Percentiles rank a stretch among this genome's conserved stretches.
These are phyloP conservation scores for Nesoenas mayeri DNA, from an alignment of 2,113 vertebrate genomes.

Conservation along the genomic window DNA sequence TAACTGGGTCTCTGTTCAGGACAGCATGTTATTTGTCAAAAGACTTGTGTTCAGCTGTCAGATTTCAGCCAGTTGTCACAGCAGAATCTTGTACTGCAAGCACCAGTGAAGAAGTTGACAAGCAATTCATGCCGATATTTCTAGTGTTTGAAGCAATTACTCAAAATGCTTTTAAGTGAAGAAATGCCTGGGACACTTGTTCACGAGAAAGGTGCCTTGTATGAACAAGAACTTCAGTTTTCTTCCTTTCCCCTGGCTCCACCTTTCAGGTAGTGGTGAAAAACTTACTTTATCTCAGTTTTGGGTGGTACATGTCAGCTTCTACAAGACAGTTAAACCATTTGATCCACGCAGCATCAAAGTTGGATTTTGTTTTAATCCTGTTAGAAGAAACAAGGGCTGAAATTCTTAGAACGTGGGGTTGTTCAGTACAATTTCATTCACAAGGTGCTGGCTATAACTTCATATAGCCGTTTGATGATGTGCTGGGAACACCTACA, in stretches of 20 bases:
- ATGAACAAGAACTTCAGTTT: not conserved
- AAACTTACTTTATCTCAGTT: not conserved
- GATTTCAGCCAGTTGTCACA: not conserved
- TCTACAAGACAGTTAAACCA: not conserved
- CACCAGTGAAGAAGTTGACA: not conserved
- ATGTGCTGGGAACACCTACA: not conserved
- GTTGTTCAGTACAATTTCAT: not conserved
- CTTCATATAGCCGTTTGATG: not conserved
- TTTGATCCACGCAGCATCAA: not conserved
- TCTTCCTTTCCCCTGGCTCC: not conserved
- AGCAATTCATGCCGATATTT: not conserved
- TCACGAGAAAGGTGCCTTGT: not conserved
- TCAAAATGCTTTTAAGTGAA: not conserved
- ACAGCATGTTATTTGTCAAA: not conserved
- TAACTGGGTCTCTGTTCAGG: not conserved
- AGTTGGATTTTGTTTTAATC: not conserved
- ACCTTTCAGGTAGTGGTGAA: not conserved
- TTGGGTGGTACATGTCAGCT: not conserved
- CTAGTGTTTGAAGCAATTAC: not conserved
- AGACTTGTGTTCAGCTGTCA: not conserved
- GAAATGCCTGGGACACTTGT: not conserved
- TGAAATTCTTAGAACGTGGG: not conserved
- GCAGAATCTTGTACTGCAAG: not conserved
- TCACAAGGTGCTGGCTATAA: not conserved
- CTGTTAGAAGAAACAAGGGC: not conserved